Percentiles rank a stretch among this genome's conserved stretches.
Evolutionary conservation across 37 sponge, comb jelly and placozoan genomes (phyloP).

Genomic region (Mnemiopsis leidyi): DNA sequence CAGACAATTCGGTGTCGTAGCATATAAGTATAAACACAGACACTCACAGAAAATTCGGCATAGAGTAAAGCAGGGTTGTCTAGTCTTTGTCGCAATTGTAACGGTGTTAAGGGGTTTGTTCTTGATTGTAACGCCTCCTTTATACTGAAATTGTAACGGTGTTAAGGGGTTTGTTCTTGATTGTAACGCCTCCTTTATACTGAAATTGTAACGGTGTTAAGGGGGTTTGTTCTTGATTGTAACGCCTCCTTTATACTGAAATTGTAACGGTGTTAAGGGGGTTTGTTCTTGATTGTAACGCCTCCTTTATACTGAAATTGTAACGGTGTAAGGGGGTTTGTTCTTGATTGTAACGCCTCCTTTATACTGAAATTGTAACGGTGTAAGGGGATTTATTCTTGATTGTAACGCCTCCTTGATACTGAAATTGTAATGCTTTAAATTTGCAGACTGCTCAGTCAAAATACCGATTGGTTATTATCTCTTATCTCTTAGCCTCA

Average conservation of each 20-base stretch:
- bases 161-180: constrained; percentile 3
- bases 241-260: constrained; percentile 62
- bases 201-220: constrained; percentile 23
- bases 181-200: background rate
- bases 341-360: constrained; percentile 43
- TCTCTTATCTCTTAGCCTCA: too few species aligned
- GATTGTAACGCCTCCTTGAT: constrained; percentile 59
- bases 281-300: background rate
- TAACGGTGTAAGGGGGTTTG: constrained; percentile 36
- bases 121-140: constrained; percentile 49
- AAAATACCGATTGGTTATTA: too few species aligned
- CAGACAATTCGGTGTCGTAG: too few species aligned
- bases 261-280: constrained; percentile 16
- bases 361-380: constrained; percentile 58
- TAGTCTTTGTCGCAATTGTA: constrained; percentile 30
- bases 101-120: constrained; percentile 37
- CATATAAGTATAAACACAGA: too few species aligned
- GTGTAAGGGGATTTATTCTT: constrained; percentile 19
- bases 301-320: background rate
- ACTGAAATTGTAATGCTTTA: constrained; percentile 26
- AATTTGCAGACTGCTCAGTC: too few species aligned
- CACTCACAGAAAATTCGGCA: constrained; percentile 59
- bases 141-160: constrained; percentile 49
- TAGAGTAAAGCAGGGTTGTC: constrained; percentile 57
- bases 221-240: constrained; percentile 36